Percentiles rank a stretch among this genome's conserved stretches.
These are phyloP conservation scores for Halocaridina rubra DNA, from an alignment of 2,888 invertebrate genomes.

Conservation along the genomic window DNA sequence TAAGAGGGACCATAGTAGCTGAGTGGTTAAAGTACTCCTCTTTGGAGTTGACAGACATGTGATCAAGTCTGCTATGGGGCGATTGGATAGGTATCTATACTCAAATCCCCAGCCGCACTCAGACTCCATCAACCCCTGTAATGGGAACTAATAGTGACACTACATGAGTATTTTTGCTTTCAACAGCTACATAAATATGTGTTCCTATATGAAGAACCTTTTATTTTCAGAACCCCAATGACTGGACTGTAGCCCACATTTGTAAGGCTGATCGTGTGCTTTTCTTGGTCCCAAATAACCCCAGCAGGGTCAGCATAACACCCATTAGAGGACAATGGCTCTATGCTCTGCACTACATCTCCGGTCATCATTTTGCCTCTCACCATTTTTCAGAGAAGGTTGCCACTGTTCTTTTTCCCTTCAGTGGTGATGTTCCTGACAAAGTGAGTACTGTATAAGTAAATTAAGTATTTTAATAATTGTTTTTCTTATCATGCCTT, in stretches of 20 bases:
- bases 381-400: not conserved
- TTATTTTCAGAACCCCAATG: slow-evolving; percentile 5
- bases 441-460: not conserved
- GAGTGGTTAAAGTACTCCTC: too few species aligned
- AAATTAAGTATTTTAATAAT: too few species aligned
- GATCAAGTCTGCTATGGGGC: too few species aligned
- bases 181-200: not conserved
- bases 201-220: not conserved
- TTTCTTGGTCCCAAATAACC: slow-evolving; percentile 13
- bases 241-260: slow-evolving; percentile 15
- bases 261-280: not conserved
- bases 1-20: too few species aligned
- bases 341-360: not conserved
- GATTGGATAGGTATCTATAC: too few species aligned
- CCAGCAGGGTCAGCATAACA: not conserved
- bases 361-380: slow-evolving; percentile 5
- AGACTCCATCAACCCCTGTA: too few species aligned
- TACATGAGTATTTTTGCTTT: too few species aligned
- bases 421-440: slow-evolving; percentile 2
- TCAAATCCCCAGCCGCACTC: too few species aligned
- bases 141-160: too few species aligned
- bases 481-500: too few species aligned
- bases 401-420: slow-evolving; percentile 7
- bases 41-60: too few species aligned
- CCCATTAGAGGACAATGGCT: slow-evolving; percentile 10